These are phyloP conservation scores for Eupithecia insigniata DNA, from an alignment of 2,888 invertebrate species.

Conservation along the genomic window DNA sequence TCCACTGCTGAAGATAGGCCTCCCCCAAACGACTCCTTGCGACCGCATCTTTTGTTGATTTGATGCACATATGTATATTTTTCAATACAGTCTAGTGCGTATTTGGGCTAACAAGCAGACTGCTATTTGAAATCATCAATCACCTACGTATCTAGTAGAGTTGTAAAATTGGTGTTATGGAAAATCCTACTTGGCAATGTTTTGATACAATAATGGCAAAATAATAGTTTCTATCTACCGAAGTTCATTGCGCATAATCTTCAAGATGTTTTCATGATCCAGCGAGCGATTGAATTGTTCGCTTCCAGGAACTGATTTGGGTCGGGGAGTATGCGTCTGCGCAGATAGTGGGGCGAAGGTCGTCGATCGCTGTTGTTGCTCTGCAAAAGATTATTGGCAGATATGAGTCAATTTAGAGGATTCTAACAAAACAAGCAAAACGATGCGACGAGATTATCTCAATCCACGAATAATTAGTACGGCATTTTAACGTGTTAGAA, in stretches of 20 bases:
- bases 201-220: conserved; percentile 11
- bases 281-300: conserved; percentile 43
- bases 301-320: conserved; percentile 58
- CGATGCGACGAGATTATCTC: background rate
- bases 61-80: no score
- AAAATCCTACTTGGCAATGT: conserved; percentile 17
- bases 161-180: background rate
- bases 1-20: no score
- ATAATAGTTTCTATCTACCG: conserved; percentile 17
- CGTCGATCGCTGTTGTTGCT: conserved; percentile 51
- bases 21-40: no score
- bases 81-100: background rate
- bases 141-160: background rate
- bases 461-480: background rate
- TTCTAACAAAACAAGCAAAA: background rate
- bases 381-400: background rate
- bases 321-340: conserved; percentile 49
- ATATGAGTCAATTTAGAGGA: conserved; percentile 2
- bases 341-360: conserved; percentile 60
- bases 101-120: background rate
- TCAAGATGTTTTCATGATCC: conserved; percentile 46
- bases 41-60: background rate
- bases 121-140: background rate
- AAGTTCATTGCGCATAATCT: conserved; percentile 40
- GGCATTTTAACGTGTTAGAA: background rate